Evolutionary conservation across 2,113 vertebrate species (phyloP), one percentile per base, ranked within the genome.

Genomic region (Malurus melanocephalus): DNA sequence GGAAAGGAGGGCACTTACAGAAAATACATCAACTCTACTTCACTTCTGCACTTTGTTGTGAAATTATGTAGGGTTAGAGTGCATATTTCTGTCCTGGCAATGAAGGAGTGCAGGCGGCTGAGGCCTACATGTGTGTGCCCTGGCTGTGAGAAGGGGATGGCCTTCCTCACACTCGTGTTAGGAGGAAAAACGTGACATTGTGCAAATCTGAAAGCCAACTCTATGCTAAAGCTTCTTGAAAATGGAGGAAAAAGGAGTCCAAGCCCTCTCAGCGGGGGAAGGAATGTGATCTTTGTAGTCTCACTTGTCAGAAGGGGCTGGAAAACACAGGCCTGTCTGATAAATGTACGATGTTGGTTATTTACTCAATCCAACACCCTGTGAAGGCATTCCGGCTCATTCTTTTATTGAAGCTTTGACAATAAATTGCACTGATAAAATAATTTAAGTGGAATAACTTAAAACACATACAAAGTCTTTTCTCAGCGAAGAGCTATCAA

Each of bases 131-230:
- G 4, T 7, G 48, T 6, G 30, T 11, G 16, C 28, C 28, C 22
- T 11, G 27, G 13, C 26, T 8, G 0, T 26, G 55, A 51, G 28
- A 48, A 16, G 16, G 3, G 22, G 2, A 12, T 14, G n/a, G 17
- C 27, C 15, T 64, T 52, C 53, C n/a, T 82, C 38, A 16, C 12
- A 7, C 10, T 8, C 11, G 0, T 9, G 30, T 28, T 9, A 8
- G 9, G 16, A 6, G 4, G 24, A 56, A 65, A 38, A 33, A 5
- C 0, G 0, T 28, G 28, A 14, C 17, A 2, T 9, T 42, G 4
- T 16, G 35, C 24, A 40, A 55, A 35, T 45, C 5, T 18, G 16
- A 7, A 72, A 27, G n/a, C 17, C 57, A 74, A 9, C 7, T 6
- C 9, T 40, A 8, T 10, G 24, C 22, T 33, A 62, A 77, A 67